Evolutionary conservation across 2,888 invertebrate genomes (phyloP), one percentile per base, ranked within the genome.

Genomic region (Resseliella maxima): DNA sequence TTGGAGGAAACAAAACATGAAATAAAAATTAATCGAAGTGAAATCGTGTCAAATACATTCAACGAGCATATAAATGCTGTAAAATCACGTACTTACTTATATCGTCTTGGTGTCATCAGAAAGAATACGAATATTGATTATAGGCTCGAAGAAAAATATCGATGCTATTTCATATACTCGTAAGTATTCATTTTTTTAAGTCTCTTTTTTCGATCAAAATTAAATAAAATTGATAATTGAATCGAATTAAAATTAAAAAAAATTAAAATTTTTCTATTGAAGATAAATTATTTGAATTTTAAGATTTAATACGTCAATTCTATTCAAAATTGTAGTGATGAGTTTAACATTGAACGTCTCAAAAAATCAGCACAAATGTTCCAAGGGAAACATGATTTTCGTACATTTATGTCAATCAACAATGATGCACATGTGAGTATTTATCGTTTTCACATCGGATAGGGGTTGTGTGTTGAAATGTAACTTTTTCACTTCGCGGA

Each of bases 71-170:
- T 31, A 0, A 72, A 72, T 31, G 72, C 35, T 18, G 72, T 72
- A 5, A 72, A 83, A 83, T 83, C 36, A 38, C 38, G 83, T n/a
- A 83, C 83, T 1, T 83, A 83, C 12, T 6, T 83, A 38, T 83
- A 83, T 83, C 36, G 83, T 1, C 3, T 83, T 6, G 83, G 38
- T 1, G 6, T 83, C n/a, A 72, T 72, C 21, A 72, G 31, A 72
- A 31, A 31, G 31, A 31, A 31, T 15, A 27, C 3, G 31, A 35
- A 72, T 31, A 72, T 72, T 31, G 72, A 72, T 31, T 35, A 15
- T 12, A 31, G 3, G 2, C 31, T 72, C n/a, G 72, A 72, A 31
- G 72, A 72, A 35, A 72, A 72, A 31, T 18, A 72, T 72, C 72
- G 72, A 12, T 72, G 72, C 31, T 72, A 21, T 31, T 72, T 72